phyloP scores from a whole-genome alignment of 2,797 vertebrate species.

The Rhodeus uyekii region DNA sequence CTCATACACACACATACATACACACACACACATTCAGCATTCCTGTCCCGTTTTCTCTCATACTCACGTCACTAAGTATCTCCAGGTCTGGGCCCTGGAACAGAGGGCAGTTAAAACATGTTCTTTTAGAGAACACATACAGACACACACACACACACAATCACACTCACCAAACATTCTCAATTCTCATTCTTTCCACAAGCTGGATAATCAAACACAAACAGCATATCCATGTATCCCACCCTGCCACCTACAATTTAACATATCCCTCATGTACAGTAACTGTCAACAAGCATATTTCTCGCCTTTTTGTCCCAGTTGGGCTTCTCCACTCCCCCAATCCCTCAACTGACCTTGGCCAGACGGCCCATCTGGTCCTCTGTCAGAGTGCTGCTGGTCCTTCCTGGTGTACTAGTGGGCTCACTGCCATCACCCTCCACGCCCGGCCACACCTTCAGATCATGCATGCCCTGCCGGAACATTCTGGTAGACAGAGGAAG shows the following conservation, averaged over 20 bases:
- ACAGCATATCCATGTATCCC: conserved; percentile 22
- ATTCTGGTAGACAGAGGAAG: conserved; percentile 76
- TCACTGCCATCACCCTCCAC: conserved; percentile 94
- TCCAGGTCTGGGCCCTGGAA: conserved; percentile 83
- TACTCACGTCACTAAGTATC: conserved; percentile 84
- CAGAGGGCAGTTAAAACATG: conserved; percentile 74
- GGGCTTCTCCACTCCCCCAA: neutral
- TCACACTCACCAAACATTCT: conserved; percentile 25
- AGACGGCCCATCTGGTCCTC: conserved; percentile 98
- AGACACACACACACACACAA: conserved; percentile 17
- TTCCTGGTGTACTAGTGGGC: conserved; percentile 91
- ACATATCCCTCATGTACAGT: conserved; percentile 24
- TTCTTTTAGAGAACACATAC: conserved; percentile 43
- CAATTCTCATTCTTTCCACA: conserved; percentile 8
- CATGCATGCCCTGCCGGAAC: conserved; percentile 99
- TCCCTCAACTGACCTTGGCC: conserved; percentile 84
- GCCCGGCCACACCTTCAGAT: conserved; percentile 97
- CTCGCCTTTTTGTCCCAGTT: neutral
- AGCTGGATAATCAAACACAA: conserved; percentile 22
- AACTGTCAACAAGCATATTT: conserved; percentile 7
- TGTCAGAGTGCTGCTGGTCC: conserved; percentile 89
- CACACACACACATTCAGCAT: conserved; percentile 60
- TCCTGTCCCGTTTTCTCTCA: conserved; percentile 60
- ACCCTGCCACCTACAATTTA: neutral
- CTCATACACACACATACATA: neutral